These are phyloP conservation scores for Margarornis squamiger DNA, from an alignment of 2,797 vertebrate genomes.

Conservation along the genomic window DNA sequence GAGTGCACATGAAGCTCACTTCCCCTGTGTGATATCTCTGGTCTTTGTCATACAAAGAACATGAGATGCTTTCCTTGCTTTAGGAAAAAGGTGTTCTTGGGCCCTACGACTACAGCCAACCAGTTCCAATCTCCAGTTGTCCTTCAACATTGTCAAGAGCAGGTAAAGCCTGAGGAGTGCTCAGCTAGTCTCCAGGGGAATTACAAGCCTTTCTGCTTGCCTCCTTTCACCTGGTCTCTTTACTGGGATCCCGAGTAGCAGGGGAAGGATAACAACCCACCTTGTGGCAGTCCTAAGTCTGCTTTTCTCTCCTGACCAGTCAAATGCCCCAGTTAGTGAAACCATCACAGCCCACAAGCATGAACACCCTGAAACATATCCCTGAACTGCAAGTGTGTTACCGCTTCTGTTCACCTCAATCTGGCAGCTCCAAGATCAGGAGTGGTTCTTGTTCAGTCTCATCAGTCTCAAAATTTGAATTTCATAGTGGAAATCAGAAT, in stretches of 20 bases:
- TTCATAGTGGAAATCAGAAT: background rate
- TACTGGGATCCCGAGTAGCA: background rate
- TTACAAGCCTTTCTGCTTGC: background rate
- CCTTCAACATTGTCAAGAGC: background rate
- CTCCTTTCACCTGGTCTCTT: background rate
- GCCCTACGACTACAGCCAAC: background rate
- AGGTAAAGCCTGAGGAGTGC: background rate
- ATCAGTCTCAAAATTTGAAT: background rate
- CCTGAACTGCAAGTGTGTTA: background rate
- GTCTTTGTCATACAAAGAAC: background rate
- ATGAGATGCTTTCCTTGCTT: background rate
- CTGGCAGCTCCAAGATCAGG: fast-evolving
- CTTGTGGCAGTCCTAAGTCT: background rate
- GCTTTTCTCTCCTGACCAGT: background rate
- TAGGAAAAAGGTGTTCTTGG: background rate
- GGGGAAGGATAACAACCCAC: background rate
- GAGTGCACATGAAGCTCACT: background rate
- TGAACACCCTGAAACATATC: background rate
- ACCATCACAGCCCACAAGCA: background rate
- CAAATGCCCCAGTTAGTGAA: background rate
- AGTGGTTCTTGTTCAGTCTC: background rate
- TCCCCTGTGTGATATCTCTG: background rate
- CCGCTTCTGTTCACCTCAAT: background rate
- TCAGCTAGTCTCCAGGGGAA: background rate
- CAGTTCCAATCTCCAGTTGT: background rate